Base-by-base conservation (phyloP, 2,797 vertebrate genomes). In the Apogon hyalosoma region DNA sequence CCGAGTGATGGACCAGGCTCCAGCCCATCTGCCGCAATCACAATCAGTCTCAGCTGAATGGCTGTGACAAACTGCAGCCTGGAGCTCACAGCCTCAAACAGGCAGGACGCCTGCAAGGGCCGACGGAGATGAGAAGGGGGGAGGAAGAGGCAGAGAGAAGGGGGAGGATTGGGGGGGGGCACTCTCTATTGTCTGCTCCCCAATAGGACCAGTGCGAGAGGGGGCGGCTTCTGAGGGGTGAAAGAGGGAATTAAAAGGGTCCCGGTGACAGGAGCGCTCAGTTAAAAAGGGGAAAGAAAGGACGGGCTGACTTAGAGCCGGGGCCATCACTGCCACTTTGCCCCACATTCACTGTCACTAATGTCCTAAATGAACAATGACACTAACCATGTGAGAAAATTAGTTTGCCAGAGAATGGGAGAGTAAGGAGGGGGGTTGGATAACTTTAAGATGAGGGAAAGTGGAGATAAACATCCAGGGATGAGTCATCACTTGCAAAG, bases 21-120 rank as follows among this genome's bases (percentile, higher is more conserved):
- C 87, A 77, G 92, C 92, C 95, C 95, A 96, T 96, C 95, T 96
- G 95, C 94, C 78, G 88, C 92, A 89, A 94, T 95, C 93, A 94
- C 88, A 91, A 93, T 95, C 94, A 92, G 94, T 93, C 93, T 94
- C 94, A 93, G 93, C 87, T 94, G 89, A 96, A 92, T 79, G 93
- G 90, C 90, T 91, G 92, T 92, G 92, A 94, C 92, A 94, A 93
- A 93, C 87, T 88, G 79, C 85, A 88, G 87, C 84, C 79, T 65
- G 83, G 87, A 84, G 89, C 88, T 89, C 69, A 66, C 62, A 89
- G 90, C 88, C 72, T 79, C 75, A 31, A 85, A 83, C 80, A 83
- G 71, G 82, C 83, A 78, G 82, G 82, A 88, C 67, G 79, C 75
- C 77, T 80, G 82, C 33, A 14, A 83, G 71, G 66, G 65, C 74